phyloP scores from a whole-genome alignment of 1,140 invertebrate species.

The Dendrolimus punctatus region DNA sequence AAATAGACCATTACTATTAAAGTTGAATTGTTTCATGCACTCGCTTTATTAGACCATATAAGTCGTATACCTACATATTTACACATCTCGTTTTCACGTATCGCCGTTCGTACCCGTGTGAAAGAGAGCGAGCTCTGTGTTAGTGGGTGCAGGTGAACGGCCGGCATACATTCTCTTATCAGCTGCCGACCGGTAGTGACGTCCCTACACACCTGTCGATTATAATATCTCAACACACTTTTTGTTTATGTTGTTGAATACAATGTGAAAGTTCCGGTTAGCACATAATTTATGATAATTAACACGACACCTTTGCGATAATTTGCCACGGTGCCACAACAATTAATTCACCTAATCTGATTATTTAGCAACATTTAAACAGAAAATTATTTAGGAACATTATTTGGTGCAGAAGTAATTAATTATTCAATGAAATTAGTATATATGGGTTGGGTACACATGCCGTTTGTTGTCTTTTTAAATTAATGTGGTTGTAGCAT shows the following conservation, averaged over 20 bases:
- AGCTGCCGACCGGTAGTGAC: slow-evolving; percentile 51
- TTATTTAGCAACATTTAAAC: too few species aligned
- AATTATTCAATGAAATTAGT: too few species aligned
- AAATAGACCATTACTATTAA: slow-evolving; percentile 49
- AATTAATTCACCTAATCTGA: too few species aligned
- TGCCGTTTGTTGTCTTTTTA: too few species aligned
- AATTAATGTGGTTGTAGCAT: too few species aligned
- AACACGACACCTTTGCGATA: too few species aligned
- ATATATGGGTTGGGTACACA: too few species aligned
- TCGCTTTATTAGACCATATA: slow-evolving; percentile 24
- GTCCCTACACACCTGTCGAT: slow-evolving; percentile 51
- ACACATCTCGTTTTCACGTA: slow-evolving; percentile 9
- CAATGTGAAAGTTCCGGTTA: slow-evolving; percentile 9
- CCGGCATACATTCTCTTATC: slow-evolving; percentile 66
- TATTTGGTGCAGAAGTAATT: too few species aligned
- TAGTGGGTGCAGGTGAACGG: slow-evolving; percentile 62
- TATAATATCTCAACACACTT: slow-evolving; percentile 11
- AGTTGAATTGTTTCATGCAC: slow-evolving; percentile 38
- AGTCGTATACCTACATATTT: slow-evolving; percentile 4
- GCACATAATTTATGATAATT: slow-evolving; percentile 10
- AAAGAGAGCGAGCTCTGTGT: slow-evolving; percentile 41
- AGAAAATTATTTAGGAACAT: too few species aligned
- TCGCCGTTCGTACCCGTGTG: slow-evolving; percentile 12
- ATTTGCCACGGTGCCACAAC: too few species aligned
- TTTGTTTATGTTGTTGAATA: slow-evolving; percentile 6